Percentiles rank a stretch among this genome's conserved stretches.
Conservation (phyloP, 2,888 invertebrate genomes). For the Plutella xylostella region DNA sequence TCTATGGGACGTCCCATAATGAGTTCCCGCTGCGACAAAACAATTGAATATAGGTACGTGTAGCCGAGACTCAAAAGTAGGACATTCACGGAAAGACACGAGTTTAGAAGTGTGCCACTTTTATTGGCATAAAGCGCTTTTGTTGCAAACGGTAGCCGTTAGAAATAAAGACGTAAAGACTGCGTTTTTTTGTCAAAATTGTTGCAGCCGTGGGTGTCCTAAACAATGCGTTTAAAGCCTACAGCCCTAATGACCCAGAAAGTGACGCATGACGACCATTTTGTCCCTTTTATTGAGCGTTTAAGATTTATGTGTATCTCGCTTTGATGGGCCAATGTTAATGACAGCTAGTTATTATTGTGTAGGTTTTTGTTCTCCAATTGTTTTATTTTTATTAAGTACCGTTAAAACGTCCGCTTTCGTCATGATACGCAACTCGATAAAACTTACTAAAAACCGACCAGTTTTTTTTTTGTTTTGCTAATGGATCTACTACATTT, state of each 20-base stretch:
- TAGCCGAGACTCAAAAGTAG: neutral
- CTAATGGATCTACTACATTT: too few species aligned
- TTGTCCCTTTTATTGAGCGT: conserved; percentile 21
- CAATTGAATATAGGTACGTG: conserved; percentile 26
- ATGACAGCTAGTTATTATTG: neutral
- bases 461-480: too few species aligned
- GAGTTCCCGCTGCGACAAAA: conserved; percentile 35
- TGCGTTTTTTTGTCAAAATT: conserved; percentile 5
- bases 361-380: too few species aligned
- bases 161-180: neutral
- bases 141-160: conserved; percentile 3
- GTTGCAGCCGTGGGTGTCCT: conserved; percentile 14
- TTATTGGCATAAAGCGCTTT: conserved; percentile 12
- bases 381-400: too few species aligned
- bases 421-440: too few species aligned
- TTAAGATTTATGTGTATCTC: conserved; percentile 17
- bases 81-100: neutral
- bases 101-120: conserved; percentile 20
- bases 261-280: conserved; percentile 29
- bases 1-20: conserved; percentile 28
- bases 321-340: conserved; percentile 19
- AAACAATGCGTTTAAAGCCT: conserved; percentile 11
- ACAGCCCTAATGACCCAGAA: conserved; percentile 32
- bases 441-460: too few species aligned
- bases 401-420: too few species aligned